phyloP scores from a whole-genome alignment of 2,797 vertebrate genomes.

The Darevskia mixta region DNA sequence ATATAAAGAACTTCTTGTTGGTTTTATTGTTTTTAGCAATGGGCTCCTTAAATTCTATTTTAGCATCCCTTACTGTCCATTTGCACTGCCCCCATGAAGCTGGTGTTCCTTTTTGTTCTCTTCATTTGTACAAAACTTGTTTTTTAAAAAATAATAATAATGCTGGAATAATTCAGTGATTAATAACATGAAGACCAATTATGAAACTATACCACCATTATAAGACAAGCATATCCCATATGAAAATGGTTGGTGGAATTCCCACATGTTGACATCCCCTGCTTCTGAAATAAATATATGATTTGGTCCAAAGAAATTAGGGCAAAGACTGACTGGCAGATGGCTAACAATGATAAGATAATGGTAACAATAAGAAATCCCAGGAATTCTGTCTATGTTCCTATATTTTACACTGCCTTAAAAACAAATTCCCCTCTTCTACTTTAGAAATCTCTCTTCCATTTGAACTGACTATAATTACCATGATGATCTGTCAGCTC shows the following conservation, averaged over 20 bases:
- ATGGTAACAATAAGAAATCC: no score
- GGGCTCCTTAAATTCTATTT: no score
- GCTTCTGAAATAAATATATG: background rate
- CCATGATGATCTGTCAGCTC: background rate
- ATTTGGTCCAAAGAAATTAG: background rate
- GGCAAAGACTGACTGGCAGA: background rate
- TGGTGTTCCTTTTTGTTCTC: no score
- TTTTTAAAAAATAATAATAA: no score
- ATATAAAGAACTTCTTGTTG: no score
- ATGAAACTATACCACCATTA: background rate
- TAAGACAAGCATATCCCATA: background rate
- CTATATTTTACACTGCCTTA: background rate
- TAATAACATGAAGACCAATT: background rate
- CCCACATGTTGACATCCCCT: background rate
- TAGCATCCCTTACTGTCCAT: no score
- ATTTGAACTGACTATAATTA: background rate
- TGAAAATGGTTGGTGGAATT: background rate
- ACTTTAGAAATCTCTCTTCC: background rate
- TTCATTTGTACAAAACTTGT: no score
- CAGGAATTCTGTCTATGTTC: no score
- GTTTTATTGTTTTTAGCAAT: no score
- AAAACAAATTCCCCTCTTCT: background rate
- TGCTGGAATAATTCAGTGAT: no score
- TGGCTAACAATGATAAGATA: background rate
- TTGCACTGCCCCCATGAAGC: no score